Base-by-base conservation (phyloP, 2,888 invertebrate species). In the Lottia scabra region DNA sequence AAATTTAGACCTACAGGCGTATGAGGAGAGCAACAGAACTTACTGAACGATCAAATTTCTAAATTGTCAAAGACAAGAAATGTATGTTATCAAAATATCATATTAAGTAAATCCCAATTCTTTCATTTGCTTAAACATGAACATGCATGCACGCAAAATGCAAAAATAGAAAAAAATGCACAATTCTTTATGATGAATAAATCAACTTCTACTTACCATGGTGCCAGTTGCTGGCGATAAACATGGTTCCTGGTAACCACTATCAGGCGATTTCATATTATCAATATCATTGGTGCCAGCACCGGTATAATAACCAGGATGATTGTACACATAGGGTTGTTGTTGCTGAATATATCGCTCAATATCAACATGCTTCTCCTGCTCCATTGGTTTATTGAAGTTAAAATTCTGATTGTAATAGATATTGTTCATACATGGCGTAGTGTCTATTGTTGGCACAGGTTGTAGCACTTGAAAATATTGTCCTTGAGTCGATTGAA, bases 401-500 rank as follows among this genome's bases (percentile, higher is more conserved):
- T 19, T 43, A 65, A 26, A 27, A 43, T 63, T 63, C 13, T 62
- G 62, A 23, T 48, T 44, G 65, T 48, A 63, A 19, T 71, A 67
- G 63, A 67, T 46, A 67, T 45, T 71, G 71, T 71, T 67, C 38
- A 71, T 65, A 23, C 65, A 70, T 16, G 65, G 56, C 1, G 70
- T 66, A 12, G 65, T 65, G 1, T 72, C 72, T 44, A 73, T 63
- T 4, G 30, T 66, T 64, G 77, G 77, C 56, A 76, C n/a, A 10
- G 75, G 76, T 62, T 78, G 78, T 12, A 74, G 73, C 48, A 74
- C 78, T 63, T 73, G 80, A 64, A 75, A 75, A 66, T 74, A 79
- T 96, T 96, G 90, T 96, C 97, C 91, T 96, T 97, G 91, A 96
- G 96, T 96, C 96, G 96, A 82, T 96, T 96, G 85, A 95, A 91